Base-by-base conservation (phyloP, 2,888 invertebrate genomes). In the Pammene aurita region DNA sequence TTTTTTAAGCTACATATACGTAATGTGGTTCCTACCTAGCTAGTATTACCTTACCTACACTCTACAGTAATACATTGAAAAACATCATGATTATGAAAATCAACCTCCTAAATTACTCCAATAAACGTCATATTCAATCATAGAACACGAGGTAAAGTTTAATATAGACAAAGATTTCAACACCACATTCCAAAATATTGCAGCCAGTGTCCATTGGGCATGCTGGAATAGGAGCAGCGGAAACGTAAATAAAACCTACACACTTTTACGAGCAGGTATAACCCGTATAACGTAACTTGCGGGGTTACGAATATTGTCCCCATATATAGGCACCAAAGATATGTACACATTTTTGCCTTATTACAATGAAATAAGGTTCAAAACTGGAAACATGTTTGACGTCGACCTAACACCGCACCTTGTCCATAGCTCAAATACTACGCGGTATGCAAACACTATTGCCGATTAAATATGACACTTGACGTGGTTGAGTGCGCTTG, bases 381-480 rank as follows among this genome's bases (percentile, higher is more conserved):
- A 35, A 34, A n/a, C 5, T 34, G 9, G 34, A 34, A 34, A n/a
- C 54, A 34, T 18, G 16, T 48, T 26, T 5, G 34, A 34, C 57
- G 13, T 41, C 7, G 35, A 13, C 50, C 38, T n/a, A 13, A 35
- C 73, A 75, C 76, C 80, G 77, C 76, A 77, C 75, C 78, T 78
- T 71, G 68, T 70, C 76, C 74, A 81, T 62, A 62, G 11, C 62
- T 52, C 50, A 13, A 38, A 62, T 38, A 34, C 11, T 41, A 61
- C 35, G 50, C 35, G 58, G 44, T 46, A 58, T 58, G 44, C 44
- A 35, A 48, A 60, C 60, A 60, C 60, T 60, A 60, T 6, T 44
- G 44, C 58, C 44, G 34, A 44, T 58, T 44, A 58, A 44, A 58
- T 44, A 58, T 44, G 58, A 58, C 58, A 58, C 58, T 58, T 58